These are phyloP conservation scores for Furcula furcula DNA, from an alignment of 2,888 invertebrate genomes.

Conservation along the genomic window DNA sequence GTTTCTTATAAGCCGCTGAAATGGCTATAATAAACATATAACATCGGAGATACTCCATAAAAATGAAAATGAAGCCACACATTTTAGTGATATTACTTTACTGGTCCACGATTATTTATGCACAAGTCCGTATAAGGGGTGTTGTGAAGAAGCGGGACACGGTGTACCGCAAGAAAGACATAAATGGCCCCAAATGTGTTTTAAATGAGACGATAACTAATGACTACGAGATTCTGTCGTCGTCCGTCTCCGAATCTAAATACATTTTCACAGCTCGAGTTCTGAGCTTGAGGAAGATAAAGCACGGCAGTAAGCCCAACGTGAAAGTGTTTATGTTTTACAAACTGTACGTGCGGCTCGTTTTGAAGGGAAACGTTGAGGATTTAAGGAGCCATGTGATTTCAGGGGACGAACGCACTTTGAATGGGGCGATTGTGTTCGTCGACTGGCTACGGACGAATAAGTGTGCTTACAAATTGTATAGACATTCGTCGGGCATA, in stretches of 20 bases:
- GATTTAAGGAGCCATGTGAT: slow-evolving; percentile 66
- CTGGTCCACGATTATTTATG: slow-evolving; percentile 58
- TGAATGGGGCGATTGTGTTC: slow-evolving; percentile 73
- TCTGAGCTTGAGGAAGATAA: slow-evolving; percentile 74
- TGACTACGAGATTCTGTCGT: slow-evolving; percentile 79
- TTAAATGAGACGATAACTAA: slow-evolving; percentile 80
- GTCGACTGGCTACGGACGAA: slow-evolving; percentile 74
- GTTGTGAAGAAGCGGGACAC: slow-evolving; percentile 66
- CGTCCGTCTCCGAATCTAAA: slow-evolving; percentile 78
- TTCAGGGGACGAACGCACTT: slow-evolving; percentile 62
- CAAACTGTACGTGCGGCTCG: slow-evolving; percentile 67
- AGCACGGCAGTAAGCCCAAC: slow-evolving; percentile 58
- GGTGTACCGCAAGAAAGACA: slow-evolving; percentile 68
- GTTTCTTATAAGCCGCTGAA: slow-evolving; percentile 50
- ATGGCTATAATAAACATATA: slow-evolving; percentile 51
- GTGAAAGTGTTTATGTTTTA: slow-evolving; percentile 72
- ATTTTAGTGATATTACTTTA: slow-evolving; percentile 64
- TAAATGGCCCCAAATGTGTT: slow-evolving; percentile 73
- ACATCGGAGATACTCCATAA: slow-evolving; percentile 35
- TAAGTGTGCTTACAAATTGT: slow-evolving; percentile 73
- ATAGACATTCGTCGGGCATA: slow-evolving; percentile 75
- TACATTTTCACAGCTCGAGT: slow-evolving; percentile 77
- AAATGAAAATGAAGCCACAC: slow-evolving; percentile 67
- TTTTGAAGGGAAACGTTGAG: slow-evolving; percentile 71
- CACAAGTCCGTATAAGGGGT: slow-evolving; percentile 61